Base-by-base conservation (phyloP, 2,113 vertebrate genomes). In the cat (Felis catus) region DNA sequence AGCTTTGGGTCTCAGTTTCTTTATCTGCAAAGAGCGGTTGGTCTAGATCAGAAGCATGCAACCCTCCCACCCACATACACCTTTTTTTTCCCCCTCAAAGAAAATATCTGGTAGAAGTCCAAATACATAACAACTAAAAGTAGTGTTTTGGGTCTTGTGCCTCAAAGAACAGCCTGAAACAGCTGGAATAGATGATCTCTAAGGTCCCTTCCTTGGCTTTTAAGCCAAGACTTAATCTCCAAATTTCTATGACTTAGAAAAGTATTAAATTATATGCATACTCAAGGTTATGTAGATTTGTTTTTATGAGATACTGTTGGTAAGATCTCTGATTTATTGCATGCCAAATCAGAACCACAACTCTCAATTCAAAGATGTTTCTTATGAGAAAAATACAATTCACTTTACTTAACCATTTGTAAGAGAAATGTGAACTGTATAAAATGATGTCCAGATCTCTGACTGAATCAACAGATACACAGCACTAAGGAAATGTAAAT, bases 381-480 rank as follows among this genome's bases (percentile, higher is more conserved):
- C 27, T 92, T 97, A n/a, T 61, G 51, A 96, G 89, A 88, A 97
- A 96, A 97, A 86, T 33, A 95, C 7, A 87, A 83, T 92, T 95
- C 21, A 48, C n/a, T 74, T 96, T 88, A 92, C 39, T 87, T 74
- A 92, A 81, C 0, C 83, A 31, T 58, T 94, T 97, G 89, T 13
- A 96, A 36, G 63, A 89, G 80, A 94, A 95, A 97, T 90, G 33
- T 90, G 4, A 66, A 70, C 7, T 48, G 70, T 68, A 92, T 14
- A 95, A 97, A 96, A 91, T 33, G 68, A 97, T 36, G 55, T 87
- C 19, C 27, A 96, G 48, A 96, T 79, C 61, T 73, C 74, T 90
- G 45, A 96, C 61, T 61, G 23, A 96, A 76, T 89, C 65, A 85
- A 89, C 6, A 85, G 58, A 89, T 76, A 90, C 76, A 92, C 0